A percentile compares a stretch with the other conserved stretches of the same genome.
These are phyloP conservation scores for Nannoperca australis DNA, from an alignment of 2,797 vertebrate genomes.

Conservation along the genomic window DNA sequence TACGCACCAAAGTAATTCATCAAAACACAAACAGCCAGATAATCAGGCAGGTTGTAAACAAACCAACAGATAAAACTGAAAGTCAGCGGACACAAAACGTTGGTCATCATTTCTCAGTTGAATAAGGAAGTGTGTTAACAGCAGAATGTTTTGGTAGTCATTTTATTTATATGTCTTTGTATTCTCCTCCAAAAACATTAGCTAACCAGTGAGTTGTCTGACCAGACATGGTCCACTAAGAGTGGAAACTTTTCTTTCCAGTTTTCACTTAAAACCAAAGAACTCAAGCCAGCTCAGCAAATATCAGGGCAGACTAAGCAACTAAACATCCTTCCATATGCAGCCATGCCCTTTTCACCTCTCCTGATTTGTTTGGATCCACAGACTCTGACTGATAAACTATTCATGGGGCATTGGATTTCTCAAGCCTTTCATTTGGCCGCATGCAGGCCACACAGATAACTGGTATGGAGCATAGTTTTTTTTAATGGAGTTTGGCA, in stretches of 20 bases:
- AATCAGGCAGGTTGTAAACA: neutral
- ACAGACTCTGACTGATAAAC: conserved; percentile 38
- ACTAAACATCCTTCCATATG: neutral
- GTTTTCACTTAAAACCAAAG: neutral
- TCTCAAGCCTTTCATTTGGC: conserved; percentile 18
- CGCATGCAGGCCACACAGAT: conserved; percentile 30
- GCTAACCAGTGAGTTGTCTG: neutral
- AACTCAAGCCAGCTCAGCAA: neutral
- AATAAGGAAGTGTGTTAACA: neutral
- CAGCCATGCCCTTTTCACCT: conserved; percentile 27
- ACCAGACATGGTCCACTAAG: neutral
- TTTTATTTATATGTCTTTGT: neutral
- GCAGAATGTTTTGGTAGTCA: neutral
- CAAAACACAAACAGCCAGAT: neutral
- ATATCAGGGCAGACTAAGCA: conserved; percentile 1
- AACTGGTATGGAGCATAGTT: conserved; percentile 10
- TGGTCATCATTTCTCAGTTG: neutral
- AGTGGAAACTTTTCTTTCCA: neutral
- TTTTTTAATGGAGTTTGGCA: conserved; percentile 42
- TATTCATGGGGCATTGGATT: conserved; percentile 47
- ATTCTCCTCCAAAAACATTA: neutral
- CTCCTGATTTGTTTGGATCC: conserved; percentile 38
- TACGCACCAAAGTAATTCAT: neutral
- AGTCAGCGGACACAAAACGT: rapidly evolving
- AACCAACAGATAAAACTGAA: neutral